Conservation (phyloP, 2,888 invertebrate genomes). For the Agriopis aurantiaria region DNA sequence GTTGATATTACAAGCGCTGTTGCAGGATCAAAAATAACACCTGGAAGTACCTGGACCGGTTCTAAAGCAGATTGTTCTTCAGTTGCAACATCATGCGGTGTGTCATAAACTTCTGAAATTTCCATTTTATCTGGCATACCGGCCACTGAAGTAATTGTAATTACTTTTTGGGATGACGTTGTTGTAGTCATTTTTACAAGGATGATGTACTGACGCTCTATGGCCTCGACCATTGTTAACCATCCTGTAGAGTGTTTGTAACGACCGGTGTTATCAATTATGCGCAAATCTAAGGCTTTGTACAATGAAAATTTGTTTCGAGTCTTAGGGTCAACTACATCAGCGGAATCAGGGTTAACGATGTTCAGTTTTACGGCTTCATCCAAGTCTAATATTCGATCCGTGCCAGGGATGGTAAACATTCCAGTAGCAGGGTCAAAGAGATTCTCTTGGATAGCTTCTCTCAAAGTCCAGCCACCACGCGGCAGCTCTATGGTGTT, state of each 20-base stretch:
- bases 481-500: slow-evolving; percentile 92
- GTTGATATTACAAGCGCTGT: slow-evolving; percentile 91
- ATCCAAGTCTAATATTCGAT: slow-evolving; percentile 93
- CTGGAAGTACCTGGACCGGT: slow-evolving; percentile 90
- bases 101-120: slow-evolving; percentile 84
- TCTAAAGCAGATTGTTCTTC: slow-evolving; percentile 84
- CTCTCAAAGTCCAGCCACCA: slow-evolving; percentile 93
- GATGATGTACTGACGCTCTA: slow-evolving; percentile 88
- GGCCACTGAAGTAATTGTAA: slow-evolving; percentile 90
- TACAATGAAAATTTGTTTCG: slow-evolving; percentile 89
- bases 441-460: slow-evolving; percentile 93
- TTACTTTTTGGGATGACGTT: slow-evolving; percentile 85
- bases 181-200: slow-evolving; percentile 84
- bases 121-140: slow-evolving; percentile 91
- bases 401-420: slow-evolving; percentile 95
- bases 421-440: slow-evolving; percentile 94
- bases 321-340: slow-evolving; percentile 92
- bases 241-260: slow-evolving; percentile 86
- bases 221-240: slow-evolving; percentile 91
- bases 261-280: slow-evolving; percentile 92
- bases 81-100: slow-evolving; percentile 47
- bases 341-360: slow-evolving; percentile 93
- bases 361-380: slow-evolving; percentile 95
- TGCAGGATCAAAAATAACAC: slow-evolving; percentile 92
- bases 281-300: slow-evolving; percentile 91